A percentile compares a stretch with the other conserved stretches of the same genome.
phyloP scores from a whole-genome alignment of 2,888 invertebrate species.

The Limnephilus rhombicus region DNA sequence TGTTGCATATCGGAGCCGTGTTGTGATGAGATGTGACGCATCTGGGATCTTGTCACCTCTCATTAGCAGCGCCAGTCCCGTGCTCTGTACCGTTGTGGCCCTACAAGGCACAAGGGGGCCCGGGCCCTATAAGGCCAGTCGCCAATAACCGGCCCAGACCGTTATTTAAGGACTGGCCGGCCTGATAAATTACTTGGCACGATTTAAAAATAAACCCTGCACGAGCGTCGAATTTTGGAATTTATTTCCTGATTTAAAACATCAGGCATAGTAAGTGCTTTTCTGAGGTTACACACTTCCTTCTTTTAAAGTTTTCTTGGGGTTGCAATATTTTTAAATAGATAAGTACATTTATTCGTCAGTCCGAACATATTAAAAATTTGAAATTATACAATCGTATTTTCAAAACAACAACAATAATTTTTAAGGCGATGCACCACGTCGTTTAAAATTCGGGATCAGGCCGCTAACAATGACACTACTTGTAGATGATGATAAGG shows the following conservation, averaged over 20 bases:
- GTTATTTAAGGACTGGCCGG: neutral
- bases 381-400: too few relatives aligned
- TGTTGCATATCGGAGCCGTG: neutral
- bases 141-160: conserved; percentile 9
- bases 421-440: too few relatives aligned
- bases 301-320: too few relatives aligned
- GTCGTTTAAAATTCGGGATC: too few relatives aligned
- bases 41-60: neutral
- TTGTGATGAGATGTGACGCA: neutral
- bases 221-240: neutral
- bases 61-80: neutral
- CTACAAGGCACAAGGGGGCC: neutral
- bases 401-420: too few relatives aligned
- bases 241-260: neutral
- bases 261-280: too few relatives aligned
- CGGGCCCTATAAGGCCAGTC: conserved; percentile 5
- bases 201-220: conserved; percentile 22
- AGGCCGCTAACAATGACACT: too few relatives aligned
- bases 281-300: too few relatives aligned
- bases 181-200: neutral
- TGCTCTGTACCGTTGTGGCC: conserved; percentile 18
- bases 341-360: too few relatives aligned
- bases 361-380: too few relatives aligned
- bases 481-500: too few relatives aligned
- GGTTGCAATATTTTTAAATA: too few relatives aligned